Evolutionary conservation across 1,140 invertebrate genomes (phyloP).

Genomic region (Metaphire vulgaris): DNA sequence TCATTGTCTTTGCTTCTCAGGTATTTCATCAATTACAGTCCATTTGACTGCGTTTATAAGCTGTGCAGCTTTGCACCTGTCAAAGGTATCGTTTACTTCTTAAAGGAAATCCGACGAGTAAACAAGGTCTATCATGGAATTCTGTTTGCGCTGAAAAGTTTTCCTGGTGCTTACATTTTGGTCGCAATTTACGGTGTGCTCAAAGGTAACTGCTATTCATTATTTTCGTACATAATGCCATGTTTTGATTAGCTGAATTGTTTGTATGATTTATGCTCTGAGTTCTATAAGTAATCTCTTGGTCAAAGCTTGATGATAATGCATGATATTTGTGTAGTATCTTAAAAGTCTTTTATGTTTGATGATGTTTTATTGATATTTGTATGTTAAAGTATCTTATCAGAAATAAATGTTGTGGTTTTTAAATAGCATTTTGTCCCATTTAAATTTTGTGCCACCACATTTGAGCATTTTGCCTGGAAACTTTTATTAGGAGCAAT

Average conservation of each 20-base stretch:
- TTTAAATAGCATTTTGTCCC: too few relatives aligned
- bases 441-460: too few relatives aligned
- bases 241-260: neutral
- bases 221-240: neutral
- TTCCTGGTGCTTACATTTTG: slow-evolving; percentile 94
- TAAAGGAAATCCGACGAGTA: slow-evolving; percentile 90
- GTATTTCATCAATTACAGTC: slow-evolving; percentile 97
- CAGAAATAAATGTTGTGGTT: too few relatives aligned
- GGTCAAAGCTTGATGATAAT: neutral
- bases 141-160: slow-evolving; percentile 89
- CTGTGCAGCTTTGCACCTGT: slow-evolving; percentile 88
- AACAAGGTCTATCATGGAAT: slow-evolving; percentile 98
- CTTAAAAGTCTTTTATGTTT: neutral
- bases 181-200: slow-evolving; percentile 92
- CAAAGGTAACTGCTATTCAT: slow-evolving; percentile 62
- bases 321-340: neutral
- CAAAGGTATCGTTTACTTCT: slow-evolving; percentile 79
- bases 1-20: slow-evolving; percentile 56
- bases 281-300: neutral
- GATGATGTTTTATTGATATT: neutral
- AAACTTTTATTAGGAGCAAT: too few relatives aligned
- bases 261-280: neutral
- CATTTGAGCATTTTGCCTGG: too few relatives aligned
- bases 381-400: too few relatives aligned
- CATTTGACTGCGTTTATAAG: slow-evolving; percentile 96